Percentiles rank a stretch among this genome's conserved stretches.
Conservation (phyloP, 2,888 invertebrate genomes). For the Alloscopus bannaensis region DNA sequence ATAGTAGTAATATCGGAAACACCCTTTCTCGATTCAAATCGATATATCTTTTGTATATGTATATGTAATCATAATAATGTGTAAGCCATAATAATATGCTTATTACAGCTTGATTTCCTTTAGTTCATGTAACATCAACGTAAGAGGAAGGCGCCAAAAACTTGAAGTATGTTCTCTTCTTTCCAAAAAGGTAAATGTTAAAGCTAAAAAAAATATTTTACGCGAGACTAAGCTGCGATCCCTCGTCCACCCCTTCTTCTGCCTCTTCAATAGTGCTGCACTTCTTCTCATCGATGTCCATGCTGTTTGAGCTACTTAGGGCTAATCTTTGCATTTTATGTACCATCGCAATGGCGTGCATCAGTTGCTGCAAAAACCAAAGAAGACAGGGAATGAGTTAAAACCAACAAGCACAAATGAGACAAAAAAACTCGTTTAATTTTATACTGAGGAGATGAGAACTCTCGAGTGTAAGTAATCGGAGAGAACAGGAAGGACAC, state of each 20-base stretch:
- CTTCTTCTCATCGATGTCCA: conserved; percentile 74
- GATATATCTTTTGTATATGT: conserved; percentile 1
- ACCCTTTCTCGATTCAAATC: no score
- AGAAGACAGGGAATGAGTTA: neutral
- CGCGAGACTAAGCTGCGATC: conserved; percentile 62
- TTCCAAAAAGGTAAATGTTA: conserved; percentile 27
- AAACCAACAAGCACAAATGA: neutral
- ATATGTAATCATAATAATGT: conserved; percentile 24
- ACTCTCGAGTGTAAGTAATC: no score
- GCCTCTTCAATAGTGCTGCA: conserved; percentile 75
- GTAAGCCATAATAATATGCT: neutral
- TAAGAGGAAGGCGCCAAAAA: conserved; percentile 60
- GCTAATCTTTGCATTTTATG: conserved; percentile 76
- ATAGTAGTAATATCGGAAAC: conserved; percentile 36
- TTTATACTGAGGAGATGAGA: no score
- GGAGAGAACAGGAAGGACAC: no score
- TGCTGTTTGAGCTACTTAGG: conserved; percentile 75
- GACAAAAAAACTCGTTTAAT: no score
- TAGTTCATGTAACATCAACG: conserved; percentile 25
- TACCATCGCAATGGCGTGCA: conserved; percentile 77
- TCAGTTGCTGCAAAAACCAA: conserved; percentile 77
- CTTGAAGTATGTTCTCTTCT: no score
- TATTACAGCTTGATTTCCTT: neutral
- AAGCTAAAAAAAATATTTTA: conserved; percentile 56
- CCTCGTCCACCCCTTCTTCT: conserved; percentile 74